Base-by-base conservation (phyloP, 2,888 invertebrate species). In the Drosophila gaucha region DNA sequence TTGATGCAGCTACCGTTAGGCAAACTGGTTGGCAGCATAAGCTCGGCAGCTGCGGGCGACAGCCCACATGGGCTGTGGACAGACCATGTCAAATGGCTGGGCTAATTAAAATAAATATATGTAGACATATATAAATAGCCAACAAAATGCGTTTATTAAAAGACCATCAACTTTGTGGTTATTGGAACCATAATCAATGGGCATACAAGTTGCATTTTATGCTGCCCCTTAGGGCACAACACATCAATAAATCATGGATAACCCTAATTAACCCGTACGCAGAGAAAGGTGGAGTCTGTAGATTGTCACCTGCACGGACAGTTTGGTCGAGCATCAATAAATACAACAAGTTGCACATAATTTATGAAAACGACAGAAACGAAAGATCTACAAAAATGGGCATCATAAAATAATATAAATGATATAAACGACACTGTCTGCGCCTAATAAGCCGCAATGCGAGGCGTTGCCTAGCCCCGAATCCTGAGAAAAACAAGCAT, bases 401-500 rank as follows among this genome's bases (percentile, higher is more conserved):
- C 49, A 77, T 79, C 86, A 84, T 84, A 87, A 86, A 84, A 87
- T 79, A 87, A 84, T 87, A 84, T 87, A 87, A 84, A 84, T 84
- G 84, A 84, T 84, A 87, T 87, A 83, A 82, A 78, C 80, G 84
- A 87, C 88, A 84, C 88, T 87, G 84, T 78, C 84, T 87, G 80
- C 80, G 86, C 70, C 84, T 83, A 84, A 84, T 84, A 84, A 84
- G 83, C 62, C 52, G 24, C 31, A 54, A 24, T 22, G 59, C 54
- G 57, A 77, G 83, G 82, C 83, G 86, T 80, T 64, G 73, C 75
- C 72, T 28, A 20, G 52, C 51, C 66, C 72, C 52, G 44, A 75
- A 67, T 67, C 70, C 77, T 75, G 78, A 78, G 78, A 78, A 78
- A 63, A 63, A 69, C 56, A 69, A 50, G 50, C 74, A 77, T 74